Percentiles rank a stretch among this genome's conserved stretches.
These are phyloP conservation scores for Ploceus nigricollis DNA, from an alignment of 2,113 vertebrate genomes.

Conservation along the genomic window DNA sequence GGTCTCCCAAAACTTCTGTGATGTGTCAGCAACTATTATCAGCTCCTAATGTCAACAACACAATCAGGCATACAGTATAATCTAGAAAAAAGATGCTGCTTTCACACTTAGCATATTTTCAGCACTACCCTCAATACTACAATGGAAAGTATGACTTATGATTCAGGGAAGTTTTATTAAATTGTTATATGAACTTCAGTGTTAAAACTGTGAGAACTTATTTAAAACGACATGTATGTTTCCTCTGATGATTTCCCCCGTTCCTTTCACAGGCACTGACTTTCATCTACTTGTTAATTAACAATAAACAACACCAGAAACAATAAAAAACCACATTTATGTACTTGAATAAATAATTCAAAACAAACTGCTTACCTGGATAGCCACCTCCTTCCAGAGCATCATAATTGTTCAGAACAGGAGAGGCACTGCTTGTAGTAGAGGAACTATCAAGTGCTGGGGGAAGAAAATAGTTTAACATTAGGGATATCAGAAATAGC, in stretches of 20 bases:
- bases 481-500: background rate
- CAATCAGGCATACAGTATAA: background rate
- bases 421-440: slow-evolving; percentile 90
- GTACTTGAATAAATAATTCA: background rate
- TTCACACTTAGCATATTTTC: background rate
- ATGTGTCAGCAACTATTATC: background rate
- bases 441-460: slow-evolving; percentile 92
- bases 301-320: background rate
- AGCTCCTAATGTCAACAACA: background rate
- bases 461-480: background rate
- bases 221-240: background rate
- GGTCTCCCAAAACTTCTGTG: background rate
- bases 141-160: background rate
- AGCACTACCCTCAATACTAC: background rate
- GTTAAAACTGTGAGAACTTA: background rate
- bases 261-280: background rate
- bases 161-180: background rate
- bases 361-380: slow-evolving; percentile 74
- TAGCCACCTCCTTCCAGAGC: slow-evolving; percentile 90
- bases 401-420: slow-evolving; percentile 89
- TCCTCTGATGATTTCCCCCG: background rate
- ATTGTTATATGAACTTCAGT: background rate
- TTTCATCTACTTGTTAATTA: background rate
- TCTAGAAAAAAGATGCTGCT: background rate
- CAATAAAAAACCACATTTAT: background rate